These are phyloP conservation scores for Drosophila virilis DNA, from an alignment of 1,140 invertebrate genomes.

Conservation along the genomic window DNA sequence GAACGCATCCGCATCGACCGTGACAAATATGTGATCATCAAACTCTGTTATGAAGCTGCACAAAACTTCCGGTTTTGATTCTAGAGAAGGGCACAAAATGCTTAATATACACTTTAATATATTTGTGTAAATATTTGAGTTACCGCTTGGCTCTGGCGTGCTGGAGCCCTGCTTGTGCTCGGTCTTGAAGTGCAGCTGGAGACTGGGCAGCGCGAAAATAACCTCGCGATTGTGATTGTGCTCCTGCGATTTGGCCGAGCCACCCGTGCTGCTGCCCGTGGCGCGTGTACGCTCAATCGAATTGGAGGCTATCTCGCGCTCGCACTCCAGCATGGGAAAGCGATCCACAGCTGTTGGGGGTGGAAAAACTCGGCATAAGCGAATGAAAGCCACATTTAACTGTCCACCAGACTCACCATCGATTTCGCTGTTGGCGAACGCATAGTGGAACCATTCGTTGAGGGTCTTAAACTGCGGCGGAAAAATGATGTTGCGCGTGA, in stretches of 20 bases:
- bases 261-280: conserved; percentile 68
- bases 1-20: conserved; percentile 98
- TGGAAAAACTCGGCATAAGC: neutral
- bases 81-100: conserved; percentile 84
- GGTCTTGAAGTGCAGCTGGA: conserved; percentile 96
- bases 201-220: conserved; percentile 96
- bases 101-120: neutral
- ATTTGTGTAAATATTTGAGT: neutral
- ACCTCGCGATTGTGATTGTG: conserved; percentile 96
- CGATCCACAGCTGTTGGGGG: conserved; percentile 91
- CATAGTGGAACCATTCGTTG: conserved; percentile 98
- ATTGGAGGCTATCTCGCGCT: conserved; percentile 85
- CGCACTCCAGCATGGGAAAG: conserved; percentile 93
- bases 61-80: conserved; percentile 94
- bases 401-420: conserved; percentile 88
- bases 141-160: conserved; percentile 90
- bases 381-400: neutral
- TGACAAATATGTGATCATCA: conserved; percentile 99
- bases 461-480: conserved; percentile 97
- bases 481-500: conserved; percentile 95
- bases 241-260: conserved; percentile 88
- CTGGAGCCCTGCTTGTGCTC: conserved; percentile 92
- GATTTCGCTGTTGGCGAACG: conserved; percentile 96
- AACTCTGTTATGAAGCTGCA: conserved; percentile 99
- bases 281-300: conserved; percentile 85